phyloP scores from a whole-genome alignment of 2,797 vertebrate species.

The Nannoperca obscura region DNA sequence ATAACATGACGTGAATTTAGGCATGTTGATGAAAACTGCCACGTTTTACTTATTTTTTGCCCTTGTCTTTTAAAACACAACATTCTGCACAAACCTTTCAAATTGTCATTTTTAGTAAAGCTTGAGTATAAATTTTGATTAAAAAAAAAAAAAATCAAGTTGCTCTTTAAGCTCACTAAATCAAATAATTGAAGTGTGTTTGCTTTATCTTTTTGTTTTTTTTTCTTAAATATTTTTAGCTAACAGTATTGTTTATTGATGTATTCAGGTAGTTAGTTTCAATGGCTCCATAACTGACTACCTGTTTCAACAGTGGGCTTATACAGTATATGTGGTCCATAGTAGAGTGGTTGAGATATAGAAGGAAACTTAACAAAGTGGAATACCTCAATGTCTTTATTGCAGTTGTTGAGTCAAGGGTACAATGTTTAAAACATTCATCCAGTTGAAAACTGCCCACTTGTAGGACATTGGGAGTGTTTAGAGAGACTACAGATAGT shows the following conservation, averaged over 20 bases:
- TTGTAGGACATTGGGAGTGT: constrained; percentile 87
- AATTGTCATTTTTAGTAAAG: too few species aligned
- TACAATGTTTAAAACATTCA: constrained; percentile 88
- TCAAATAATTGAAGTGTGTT: not conserved
- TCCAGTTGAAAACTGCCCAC: constrained; percentile 86
- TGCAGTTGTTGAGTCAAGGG: constrained; percentile 92
- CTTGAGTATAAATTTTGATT: too few species aligned
- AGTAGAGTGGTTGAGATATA: not conserved
- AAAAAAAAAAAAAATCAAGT: too few species aligned
- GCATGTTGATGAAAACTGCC: too few species aligned
- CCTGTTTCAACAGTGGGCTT: not conserved
- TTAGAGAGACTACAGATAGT: constrained; percentile 86
- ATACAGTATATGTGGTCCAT: not conserved
- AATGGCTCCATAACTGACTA: not conserved
- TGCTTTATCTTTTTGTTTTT: too few species aligned
- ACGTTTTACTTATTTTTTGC: too few species aligned
- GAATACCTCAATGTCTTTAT: constrained; percentile 93
- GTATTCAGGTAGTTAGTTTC: not conserved
- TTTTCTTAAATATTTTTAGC: not conserved
- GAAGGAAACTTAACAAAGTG: constrained; percentile 48
- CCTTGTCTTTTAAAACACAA: too few species aligned
- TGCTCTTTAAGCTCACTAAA: not conserved
- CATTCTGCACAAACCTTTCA: too few species aligned
- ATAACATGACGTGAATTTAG: too few species aligned
- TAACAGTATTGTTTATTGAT: not conserved